Evolutionary conservation across 2,113 vertebrate species (phyloP).

Genomic region (Lontra canadensis): DNA sequence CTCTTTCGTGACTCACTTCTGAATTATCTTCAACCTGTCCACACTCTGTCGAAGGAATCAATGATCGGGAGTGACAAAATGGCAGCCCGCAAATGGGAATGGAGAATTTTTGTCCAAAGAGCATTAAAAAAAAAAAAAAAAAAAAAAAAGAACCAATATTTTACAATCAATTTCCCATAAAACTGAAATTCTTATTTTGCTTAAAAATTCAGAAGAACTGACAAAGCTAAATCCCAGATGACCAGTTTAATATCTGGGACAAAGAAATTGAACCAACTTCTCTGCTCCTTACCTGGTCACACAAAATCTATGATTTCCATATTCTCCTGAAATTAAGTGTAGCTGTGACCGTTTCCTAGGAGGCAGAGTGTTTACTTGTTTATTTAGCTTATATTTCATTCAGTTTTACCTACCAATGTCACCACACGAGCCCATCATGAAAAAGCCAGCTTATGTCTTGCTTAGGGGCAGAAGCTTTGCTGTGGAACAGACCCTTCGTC

Average conservation of each 20-base stretch:
- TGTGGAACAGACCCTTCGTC: neutral
- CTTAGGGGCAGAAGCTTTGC: neutral
- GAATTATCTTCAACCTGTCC: neutral
- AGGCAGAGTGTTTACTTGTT: neutral
- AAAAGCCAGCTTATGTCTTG: neutral
- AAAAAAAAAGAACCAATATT: neutral
- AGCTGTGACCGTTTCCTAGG: neutral
- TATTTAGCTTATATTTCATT: neutral
- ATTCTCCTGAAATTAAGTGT: neutral
- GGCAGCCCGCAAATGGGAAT: neutral
- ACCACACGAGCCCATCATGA: neutral
- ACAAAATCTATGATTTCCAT: neutral
- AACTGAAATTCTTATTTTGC: neutral
- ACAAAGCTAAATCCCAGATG: neutral
- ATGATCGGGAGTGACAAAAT: neutral
- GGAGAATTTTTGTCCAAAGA: neutral
- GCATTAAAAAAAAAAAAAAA: neutral
- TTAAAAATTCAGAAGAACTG: neutral
- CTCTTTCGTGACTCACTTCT: neutral
- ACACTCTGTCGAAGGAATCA: neutral
- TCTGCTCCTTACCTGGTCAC: neutral
- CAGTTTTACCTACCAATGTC: neutral
- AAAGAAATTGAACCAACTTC: neutral
- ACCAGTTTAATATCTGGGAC: neutral
- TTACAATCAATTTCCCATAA: neutral